Percentiles rank a stretch among this genome's conserved stretches.
These are phyloP conservation scores for Pheosia gnoma DNA, from an alignment of 2,888 invertebrate genomes.

Conservation along the genomic window DNA sequence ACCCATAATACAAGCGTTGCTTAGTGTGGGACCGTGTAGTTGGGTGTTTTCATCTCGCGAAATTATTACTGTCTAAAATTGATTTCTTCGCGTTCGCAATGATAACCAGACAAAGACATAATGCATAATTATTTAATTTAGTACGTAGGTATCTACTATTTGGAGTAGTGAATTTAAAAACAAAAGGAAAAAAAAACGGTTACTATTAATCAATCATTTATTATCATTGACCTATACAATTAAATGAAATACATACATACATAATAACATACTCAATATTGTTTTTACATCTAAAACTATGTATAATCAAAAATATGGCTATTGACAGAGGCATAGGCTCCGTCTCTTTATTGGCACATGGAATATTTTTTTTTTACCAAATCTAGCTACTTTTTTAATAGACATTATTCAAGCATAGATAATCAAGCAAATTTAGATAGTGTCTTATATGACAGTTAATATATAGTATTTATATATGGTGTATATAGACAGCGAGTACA, in stretches of 20 bases:
- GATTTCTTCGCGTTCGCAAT: no score
- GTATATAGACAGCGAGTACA: conserved; percentile 62
- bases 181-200: conserved; percentile 33
- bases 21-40: no score
- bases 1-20: no score
- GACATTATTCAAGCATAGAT: conserved; percentile 57
- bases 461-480: conserved; percentile 80
- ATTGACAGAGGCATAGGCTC: conserved; percentile 60
- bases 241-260: conserved; percentile 73
- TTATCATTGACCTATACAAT: conserved; percentile 75
- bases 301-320: conserved; percentile 77
- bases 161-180: conserved; percentile 13
- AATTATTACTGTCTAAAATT: no score
- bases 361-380: conserved; percentile 61
- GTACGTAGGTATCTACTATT: no score
- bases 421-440: conserved; percentile 47
- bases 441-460: conserved; percentile 73
- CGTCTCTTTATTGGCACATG: conserved; percentile 75
- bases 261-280: conserved; percentile 67
- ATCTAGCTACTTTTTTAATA: conserved; percentile 40
- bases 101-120: no score
- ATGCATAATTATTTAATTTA: no score
- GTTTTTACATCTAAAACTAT: conserved; percentile 70
- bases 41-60: no score
- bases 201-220: conserved; percentile 74